These are phyloP conservation scores for Amphilophus citrinellus DNA, from an alignment of 2,113 vertebrate genomes.

Conservation along the genomic window DNA sequence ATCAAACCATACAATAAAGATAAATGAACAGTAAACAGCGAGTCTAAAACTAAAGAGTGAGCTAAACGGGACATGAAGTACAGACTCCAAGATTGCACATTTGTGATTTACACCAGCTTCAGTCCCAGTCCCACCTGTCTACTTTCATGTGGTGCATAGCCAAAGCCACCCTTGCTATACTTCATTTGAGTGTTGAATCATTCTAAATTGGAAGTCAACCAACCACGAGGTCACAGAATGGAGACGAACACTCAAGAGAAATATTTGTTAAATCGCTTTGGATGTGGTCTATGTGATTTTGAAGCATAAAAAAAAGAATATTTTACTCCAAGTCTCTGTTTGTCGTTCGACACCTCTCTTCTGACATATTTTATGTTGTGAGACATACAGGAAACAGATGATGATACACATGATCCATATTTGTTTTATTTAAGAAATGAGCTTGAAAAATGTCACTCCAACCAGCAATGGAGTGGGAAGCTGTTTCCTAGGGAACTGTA, in stretches of 20 bases:
- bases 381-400: not conserved
- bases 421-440: conserved; percentile 32
- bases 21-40: not conserved
- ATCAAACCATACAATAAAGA: not conserved
- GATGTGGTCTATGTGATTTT: conserved; percentile 25
- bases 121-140: not conserved
- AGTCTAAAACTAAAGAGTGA: not conserved
- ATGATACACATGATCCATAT: conserved; percentile 14
- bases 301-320: not conserved
- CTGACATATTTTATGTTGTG: not conserved
- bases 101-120: no score
- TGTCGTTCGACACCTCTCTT: not conserved
- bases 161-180: conserved; percentile 26
- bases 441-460: not conserved
- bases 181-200: conserved; percentile 52
- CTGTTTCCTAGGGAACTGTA: conserved; percentile 65
- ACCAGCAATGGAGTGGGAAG: conserved; percentile 41
- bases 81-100: not conserved
- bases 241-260: conserved; percentile 41
- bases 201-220: conserved; percentile 54
- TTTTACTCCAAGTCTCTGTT: not conserved
- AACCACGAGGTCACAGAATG: conserved; percentile 27
- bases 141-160: conserved; percentile 17
- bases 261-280: conserved; percentile 51
- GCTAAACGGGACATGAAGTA: not conserved